phyloP scores from a whole-genome alignment of 1,140 invertebrate species.

The Zaprionus camerounensis region DNA sequence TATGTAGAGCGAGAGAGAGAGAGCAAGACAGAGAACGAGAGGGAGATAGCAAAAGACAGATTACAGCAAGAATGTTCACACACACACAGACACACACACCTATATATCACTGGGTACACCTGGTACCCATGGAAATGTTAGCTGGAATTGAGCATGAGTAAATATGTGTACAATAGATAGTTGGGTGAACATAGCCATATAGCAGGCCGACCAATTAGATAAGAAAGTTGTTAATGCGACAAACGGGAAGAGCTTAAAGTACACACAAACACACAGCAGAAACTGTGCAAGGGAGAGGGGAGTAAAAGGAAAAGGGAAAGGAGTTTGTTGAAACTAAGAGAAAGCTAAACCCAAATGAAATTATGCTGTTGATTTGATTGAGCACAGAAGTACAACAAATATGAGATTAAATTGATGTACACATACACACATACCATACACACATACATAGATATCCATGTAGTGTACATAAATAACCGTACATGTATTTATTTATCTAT shows the following conservation, averaged over 20 bases:
- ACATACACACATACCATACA: not conserved
- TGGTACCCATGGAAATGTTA: conserved; percentile 48
- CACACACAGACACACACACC: not conserved
- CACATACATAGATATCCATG: not conserved
- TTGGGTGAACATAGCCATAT: conserved; percentile 9
- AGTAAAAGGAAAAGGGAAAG: not conserved
- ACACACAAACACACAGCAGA: not conserved
- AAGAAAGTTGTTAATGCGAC: conserved; percentile 43
- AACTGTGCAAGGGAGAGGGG: not conserved
- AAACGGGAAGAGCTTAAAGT: conserved; percentile 28
- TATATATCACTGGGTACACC: conserved; percentile 15
- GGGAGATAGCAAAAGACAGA: conserved; percentile 28
- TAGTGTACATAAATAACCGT: not conserved
- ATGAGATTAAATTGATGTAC: not conserved
- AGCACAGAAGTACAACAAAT: not conserved
- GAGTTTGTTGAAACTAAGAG: not conserved
- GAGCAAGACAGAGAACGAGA: not conserved
- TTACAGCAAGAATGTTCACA: conserved; percentile 30
- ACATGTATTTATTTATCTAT: not conserved
- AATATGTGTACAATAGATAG: conserved; percentile 43
- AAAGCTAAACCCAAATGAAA: conserved; percentile 7
- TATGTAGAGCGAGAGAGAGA: conserved; percentile 53
- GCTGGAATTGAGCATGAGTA: conserved; percentile 49
- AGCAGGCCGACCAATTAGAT: conserved; percentile 38
- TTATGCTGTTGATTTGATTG: not conserved